Evolutionary conservation across 2,797 vertebrate species (phyloP).

Genomic region (Sebastolobus alascanus): DNA sequence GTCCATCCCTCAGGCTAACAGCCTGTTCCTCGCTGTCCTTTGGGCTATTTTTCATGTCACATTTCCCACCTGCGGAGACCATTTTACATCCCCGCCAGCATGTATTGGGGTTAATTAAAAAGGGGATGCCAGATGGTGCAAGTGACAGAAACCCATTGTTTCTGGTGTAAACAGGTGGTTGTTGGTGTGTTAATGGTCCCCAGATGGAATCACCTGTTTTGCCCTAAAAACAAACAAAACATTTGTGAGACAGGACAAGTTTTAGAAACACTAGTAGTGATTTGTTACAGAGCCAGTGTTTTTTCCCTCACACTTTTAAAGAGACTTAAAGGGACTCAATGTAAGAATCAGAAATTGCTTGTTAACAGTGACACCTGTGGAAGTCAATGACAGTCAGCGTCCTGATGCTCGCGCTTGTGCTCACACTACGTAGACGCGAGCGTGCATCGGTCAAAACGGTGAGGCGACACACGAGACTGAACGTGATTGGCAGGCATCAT

Average conservation of each 20-base stretch:
- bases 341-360: too few species aligned
- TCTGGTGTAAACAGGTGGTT: constrained; percentile 40
- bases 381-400: too few species aligned
- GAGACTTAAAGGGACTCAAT: not conserved
- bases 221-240: constrained; percentile 35
- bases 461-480: too few species aligned
- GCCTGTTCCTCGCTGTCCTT: not conserved
- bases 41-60: constrained; percentile 9
- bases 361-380: too few species aligned
- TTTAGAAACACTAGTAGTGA: constrained; percentile 14
- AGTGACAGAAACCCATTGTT: constrained; percentile 32
- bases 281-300: not conserved
- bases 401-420: too few species aligned
- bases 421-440: too few species aligned
- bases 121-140: constrained; percentile 41
- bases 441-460: too few species aligned
- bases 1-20: constrained; percentile 24
- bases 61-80: constrained; percentile 35
- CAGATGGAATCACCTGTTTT: constrained; percentile 24
- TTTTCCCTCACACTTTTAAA: not conserved
- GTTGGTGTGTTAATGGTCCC: constrained; percentile 30
- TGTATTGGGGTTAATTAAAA: constrained; percentile 42
- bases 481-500: too few species aligned
- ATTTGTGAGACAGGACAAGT: constrained; percentile 19
- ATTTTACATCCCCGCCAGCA: constrained; percentile 39